Evolutionary conservation across 2,888 invertebrate species (phyloP).

Genomic region (Cosmorhoe ocellata): DNA sequence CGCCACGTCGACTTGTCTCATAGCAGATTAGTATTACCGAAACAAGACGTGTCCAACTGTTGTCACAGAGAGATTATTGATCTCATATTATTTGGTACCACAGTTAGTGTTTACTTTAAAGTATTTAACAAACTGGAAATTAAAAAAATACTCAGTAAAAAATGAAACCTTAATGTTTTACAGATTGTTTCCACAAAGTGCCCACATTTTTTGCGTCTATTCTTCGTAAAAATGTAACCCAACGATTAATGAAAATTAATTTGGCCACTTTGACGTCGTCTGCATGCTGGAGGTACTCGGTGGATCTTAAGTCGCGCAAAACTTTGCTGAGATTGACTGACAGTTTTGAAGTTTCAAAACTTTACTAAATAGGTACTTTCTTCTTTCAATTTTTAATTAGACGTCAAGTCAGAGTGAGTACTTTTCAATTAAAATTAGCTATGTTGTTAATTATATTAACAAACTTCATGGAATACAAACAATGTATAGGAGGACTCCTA

Average conservation of each 20-base stretch:
- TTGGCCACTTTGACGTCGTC: slow-evolving; percentile 4
- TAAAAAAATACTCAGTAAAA: too few relatives aligned
- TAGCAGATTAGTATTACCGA: slow-evolving; percentile 11
- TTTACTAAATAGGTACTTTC: background rate
- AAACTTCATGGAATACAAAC: background rate
- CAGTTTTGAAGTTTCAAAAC: slow-evolving; percentile 8
- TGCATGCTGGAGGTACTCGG: slow-evolving; percentile 8
- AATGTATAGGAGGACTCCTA: too few relatives aligned
- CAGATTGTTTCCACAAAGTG: too few relatives aligned
- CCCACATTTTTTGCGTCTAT: background rate
- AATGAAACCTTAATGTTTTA: too few relatives aligned
- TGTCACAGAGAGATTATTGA: too few relatives aligned
- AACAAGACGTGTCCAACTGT: background rate
- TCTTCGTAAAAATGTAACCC: background rate
- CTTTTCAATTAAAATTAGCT: slow-evolving; percentile 9
- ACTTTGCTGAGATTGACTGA: slow-evolving; percentile 16
- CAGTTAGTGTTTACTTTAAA: too few relatives aligned
- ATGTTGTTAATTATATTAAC: background rate
- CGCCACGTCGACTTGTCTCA: background rate
- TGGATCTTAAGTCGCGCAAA: slow-evolving; percentile 12
- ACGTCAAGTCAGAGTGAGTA: slow-evolving; percentile 3
- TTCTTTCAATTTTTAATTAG: slow-evolving; percentile 16
- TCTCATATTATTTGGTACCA: too few relatives aligned
- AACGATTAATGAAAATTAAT: slow-evolving; percentile 14
- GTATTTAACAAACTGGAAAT: too few relatives aligned